Percentiles rank a stretch among this genome's conserved stretches.
Conservation (phyloP, 2,888 invertebrate genomes). For the Elegia similella region DNA sequence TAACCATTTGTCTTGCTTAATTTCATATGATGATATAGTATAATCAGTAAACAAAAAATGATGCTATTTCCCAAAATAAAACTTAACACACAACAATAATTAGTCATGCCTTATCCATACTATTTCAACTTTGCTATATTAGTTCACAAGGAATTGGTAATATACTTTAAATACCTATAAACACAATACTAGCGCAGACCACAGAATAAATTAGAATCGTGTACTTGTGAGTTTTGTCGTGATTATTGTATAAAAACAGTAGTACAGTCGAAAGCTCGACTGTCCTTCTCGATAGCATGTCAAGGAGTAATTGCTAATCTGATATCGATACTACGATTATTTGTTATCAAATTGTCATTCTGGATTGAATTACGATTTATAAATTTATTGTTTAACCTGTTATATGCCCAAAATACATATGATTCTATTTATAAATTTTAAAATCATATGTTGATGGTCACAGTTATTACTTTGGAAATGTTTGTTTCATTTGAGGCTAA, state of each 20-base stretch:
- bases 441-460: too few species aligned
- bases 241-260: slow-evolving; percentile 30
- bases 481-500: too few species aligned
- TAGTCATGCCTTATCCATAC: slow-evolving; percentile 36
- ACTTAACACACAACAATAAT: too few species aligned
- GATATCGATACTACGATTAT: slow-evolving; percentile 15
- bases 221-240: slow-evolving; percentile 33
- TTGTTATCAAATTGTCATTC: neutral
- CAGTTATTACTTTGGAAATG: too few species aligned
- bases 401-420: too few species aligned
- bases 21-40: too few species aligned
- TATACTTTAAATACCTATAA: slow-evolving; percentile 44
- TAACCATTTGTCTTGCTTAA: too few species aligned
- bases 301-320: slow-evolving; percentile 25
- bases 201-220: slow-evolving; percentile 49
- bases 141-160: slow-evolving; percentile 48
- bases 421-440: too few species aligned
- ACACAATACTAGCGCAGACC: slow-evolving; percentile 36
- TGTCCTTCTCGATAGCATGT: slow-evolving; percentile 24
- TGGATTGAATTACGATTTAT: too few species aligned
- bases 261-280: slow-evolving; percentile 16
- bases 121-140: slow-evolving; percentile 35
- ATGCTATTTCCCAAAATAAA: too few species aligned
- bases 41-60: too few species aligned
- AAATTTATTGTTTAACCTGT: too few species aligned